Base-by-base conservation (phyloP, 2,888 invertebrate species). In the Philaethria dido region DNA sequence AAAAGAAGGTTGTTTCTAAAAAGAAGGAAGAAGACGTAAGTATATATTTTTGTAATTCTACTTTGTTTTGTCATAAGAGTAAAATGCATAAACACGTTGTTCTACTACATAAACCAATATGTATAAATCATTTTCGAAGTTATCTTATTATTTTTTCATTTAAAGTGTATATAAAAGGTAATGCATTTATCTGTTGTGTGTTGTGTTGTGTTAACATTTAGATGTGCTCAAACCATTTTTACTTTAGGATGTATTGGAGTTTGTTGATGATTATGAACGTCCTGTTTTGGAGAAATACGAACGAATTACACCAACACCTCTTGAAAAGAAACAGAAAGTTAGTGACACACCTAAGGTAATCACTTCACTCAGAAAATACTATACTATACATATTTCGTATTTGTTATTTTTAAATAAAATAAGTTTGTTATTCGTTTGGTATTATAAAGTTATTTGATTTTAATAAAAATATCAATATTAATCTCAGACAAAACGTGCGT, bases 211-310 rank as follows among this genome's bases (percentile, higher is more conserved):
- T 80, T 86, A 85, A 86, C 84, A 77, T 73, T 66, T 77, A 73
- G 67, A 81, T 80, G 88, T 89, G 87, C 81, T 88, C 86, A 89
- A 87, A 62, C 81, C 70, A 85, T 75, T 86, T 88, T 87, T 76
- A 80, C 84, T 84, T 77, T 92, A 92, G 92, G 92, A 88, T 68
- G 82, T 82, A 81, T 77, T 92, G 83, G 92, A 93, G 80, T 93
- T 93, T 81, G 89, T 92, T 80, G 95, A 95, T 62, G 96, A 97
- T 91, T 97, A 97, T 86, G 96, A 96, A 83, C 93, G 96, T 78
- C 95, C 96, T 2, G 95, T 94, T 61, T 90, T 96, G 81, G 96
- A 96, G 86, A 95, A 94, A 87, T 96, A 95, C 78, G 95, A 95
- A 88, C 94, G 93, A 79, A 83, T 93, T 76, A 86, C 93, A 85